A percentile compares a stretch with the other conserved stretches of the same genome.
phyloP scores from a whole-genome alignment of 2,797 vertebrate genomes.

The Pygocentrus nattereri region DNA sequence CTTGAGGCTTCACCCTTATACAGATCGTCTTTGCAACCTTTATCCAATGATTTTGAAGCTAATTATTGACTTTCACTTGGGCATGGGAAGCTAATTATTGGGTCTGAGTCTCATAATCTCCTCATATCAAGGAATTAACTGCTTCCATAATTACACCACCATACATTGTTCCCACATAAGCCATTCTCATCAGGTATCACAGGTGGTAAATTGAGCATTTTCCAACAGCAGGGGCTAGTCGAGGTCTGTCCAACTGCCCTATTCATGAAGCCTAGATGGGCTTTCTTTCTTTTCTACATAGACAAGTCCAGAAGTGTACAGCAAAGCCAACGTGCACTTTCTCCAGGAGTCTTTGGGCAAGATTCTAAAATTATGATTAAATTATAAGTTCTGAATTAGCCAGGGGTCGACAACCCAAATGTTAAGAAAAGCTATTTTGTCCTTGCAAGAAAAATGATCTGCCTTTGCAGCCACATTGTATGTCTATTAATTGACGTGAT shows the following conservation, averaged over 20 bases:
- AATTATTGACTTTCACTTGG: neutral
- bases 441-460: no score
- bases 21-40: neutral
- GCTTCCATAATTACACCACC: neutral
- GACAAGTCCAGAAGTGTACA: neutral
- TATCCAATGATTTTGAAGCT: neutral
- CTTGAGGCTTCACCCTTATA: neutral
- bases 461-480: no score
- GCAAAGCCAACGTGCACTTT: neutral
- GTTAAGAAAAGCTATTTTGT: no score
- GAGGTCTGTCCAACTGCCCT: neutral
- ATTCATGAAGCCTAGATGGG: neutral
- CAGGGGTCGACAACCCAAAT: no score
- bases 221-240: neutral
- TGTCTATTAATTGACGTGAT: no score
- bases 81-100: neutral
- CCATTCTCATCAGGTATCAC: neutral
- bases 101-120: neutral
- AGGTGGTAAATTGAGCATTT: neutral
- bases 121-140: neutral
- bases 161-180: neutral
- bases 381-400: no score
- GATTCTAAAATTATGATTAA: no score
- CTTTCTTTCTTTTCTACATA: no score
- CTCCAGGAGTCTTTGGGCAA: no score